Base-by-base conservation (phyloP, 2,113 vertebrate species). In the Mirza zaza region DNA sequence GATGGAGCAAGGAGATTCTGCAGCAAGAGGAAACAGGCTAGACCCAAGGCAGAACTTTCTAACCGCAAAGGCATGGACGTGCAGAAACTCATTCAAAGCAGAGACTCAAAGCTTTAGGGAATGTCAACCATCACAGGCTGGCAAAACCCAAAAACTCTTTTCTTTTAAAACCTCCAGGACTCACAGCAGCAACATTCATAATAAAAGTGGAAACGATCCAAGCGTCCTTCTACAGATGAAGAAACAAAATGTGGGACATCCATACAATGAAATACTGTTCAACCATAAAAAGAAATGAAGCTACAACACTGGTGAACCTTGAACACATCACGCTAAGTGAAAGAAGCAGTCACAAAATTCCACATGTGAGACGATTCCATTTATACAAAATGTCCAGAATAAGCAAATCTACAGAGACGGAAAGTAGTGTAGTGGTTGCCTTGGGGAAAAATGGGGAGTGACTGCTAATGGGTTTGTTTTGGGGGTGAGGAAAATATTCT, bases 31-130 rank as follows among this genome's bases (percentile, higher is more conserved):
- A 18, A 17, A 55, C 13, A 50, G 65, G 70, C 65, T 34, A 76
- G 90, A 85, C 50, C 23, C 11, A 9, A n/a, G 79, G 82, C 20
- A 87, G 81, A 55, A 93, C 92, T 70, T 79, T 13, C 65, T 8
- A 32, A 34, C 25, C 48, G 4, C n/a, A 17, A 67, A 12, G 48
- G 57, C 34, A 8, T 0, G 9, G 45, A 27, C 20, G 1, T 1
- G 45, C 6, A 34, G 73, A 86, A 36, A 73, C 32, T 48, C 65
- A 20, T 23, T 65, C 20, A 21, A 6, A 15, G 12, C 4, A 32
- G 34, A 15, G 20, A 9, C 14, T 36, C 34, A 36, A 52, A 83
- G 59, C 68, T 61, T 34, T 39, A 81, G 65, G 65, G 36, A 65
- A 36, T 5, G 27, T 18, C 20, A 21, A 70, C 39, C 14, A 7